Evolutionary conservation across 2,888 invertebrate species (phyloP), one percentile per base, ranked within the genome.

Genomic region (Tipula lateralis): DNA sequence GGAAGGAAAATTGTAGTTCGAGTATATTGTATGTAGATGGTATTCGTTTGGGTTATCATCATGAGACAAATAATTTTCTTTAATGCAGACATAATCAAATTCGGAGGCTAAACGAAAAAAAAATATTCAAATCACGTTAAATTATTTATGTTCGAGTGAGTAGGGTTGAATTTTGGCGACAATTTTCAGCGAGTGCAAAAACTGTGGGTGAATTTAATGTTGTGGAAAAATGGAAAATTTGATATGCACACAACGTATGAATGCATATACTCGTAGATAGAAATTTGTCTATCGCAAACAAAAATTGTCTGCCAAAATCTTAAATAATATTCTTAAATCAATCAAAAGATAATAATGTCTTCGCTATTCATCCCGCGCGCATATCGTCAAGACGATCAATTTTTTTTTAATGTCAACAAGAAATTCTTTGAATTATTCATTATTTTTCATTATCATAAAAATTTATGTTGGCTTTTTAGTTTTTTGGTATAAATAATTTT

Each of bases 51-150:
- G 66, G 66, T 66, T 66, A 66, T 66, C 66, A 66, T 66, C 66
- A 66, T 66, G 66, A 66, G 66, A 66, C 66, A 66, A 66, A 66
- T 66, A 66, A 66, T 66, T 66, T 66, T 66, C 66, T 66, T 24
- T 66, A 66, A 66, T 66, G 66, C 66, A 66, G 66, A 66, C 66
- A 66, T 66, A 66, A 66, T 66, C 66, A 66, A 66, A 66, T 66
- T 66, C 66, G 66, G 66, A 66, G 66, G 66, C 66, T 66, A 66
- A 66, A 66, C 19, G 24, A 66, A 66, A 66, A 66, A 66, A 66
- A n/a, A 66, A 66, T 66, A 66, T 66, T 66, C 66, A 66, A 66
- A 66, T 66, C 66, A 66, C 66, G 66, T 66, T 66, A 66, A 66
- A 66, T 66, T 66, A 66, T 66, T 1, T 66, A 66, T 66, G 9